Percentiles rank a stretch among this genome's conserved stretches.
Conservation (phyloP, 2,113 vertebrate genomes). For the Todiramphus chloris region DNA sequence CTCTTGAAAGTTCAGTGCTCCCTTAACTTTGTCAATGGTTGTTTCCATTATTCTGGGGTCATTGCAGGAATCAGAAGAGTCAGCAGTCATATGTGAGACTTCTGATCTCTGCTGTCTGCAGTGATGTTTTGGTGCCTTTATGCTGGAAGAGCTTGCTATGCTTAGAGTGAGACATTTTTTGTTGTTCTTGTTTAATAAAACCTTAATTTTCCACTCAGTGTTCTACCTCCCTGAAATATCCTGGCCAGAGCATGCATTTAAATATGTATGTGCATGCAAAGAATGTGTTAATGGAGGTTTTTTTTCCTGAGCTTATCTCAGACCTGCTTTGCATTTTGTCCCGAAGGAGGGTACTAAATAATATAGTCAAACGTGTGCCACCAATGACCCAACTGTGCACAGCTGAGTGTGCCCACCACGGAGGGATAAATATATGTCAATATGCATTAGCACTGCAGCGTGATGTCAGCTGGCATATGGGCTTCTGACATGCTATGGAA, state of each 20-base stretch:
- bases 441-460: background rate
- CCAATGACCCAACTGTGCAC: background rate
- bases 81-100: background rate
- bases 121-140: background rate
- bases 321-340: slow-evolving; percentile 5
- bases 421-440: background rate
- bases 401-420: background rate
- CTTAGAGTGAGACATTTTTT: background rate
- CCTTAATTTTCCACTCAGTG: background rate
- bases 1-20: background rate
- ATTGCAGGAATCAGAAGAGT: background rate
- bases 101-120: background rate
- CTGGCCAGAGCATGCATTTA: background rate
- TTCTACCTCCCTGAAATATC: background rate
- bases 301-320: background rate
- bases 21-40: background rate
- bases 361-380: background rate
- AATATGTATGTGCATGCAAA: background rate
- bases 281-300: background rate
- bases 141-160: background rate
- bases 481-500: background rate
- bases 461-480: background rate
- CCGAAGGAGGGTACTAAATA: background rate
- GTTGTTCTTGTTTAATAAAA: background rate
- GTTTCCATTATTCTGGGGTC: background rate